A percentile compares a stretch with the other conserved stretches of the same genome.
Evolutionary conservation across 2,888 invertebrate species (phyloP).

Genomic region (Pedicia rivosa): DNA sequence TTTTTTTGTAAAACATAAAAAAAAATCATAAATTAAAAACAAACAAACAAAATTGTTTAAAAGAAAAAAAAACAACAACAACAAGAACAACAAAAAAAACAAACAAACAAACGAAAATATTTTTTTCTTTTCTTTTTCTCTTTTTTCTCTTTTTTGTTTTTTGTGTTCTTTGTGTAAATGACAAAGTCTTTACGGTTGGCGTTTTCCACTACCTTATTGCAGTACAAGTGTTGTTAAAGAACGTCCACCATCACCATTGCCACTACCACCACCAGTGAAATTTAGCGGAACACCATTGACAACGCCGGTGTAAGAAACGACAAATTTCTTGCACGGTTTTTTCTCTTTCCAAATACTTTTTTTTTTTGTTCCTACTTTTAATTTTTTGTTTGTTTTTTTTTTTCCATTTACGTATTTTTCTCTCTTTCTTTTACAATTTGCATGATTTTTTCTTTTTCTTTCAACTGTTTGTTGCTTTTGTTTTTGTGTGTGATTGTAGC

Average conservation of each 20-base stretch:
- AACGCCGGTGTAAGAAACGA: slow-evolving; percentile 45
- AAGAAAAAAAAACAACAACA: no score
- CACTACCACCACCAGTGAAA: slow-evolving; percentile 63
- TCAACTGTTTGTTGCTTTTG: not conserved
- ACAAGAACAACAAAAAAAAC: no score
- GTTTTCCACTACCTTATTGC: slow-evolving; percentile 93
- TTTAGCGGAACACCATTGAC: slow-evolving; percentile 50
- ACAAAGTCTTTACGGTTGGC: slow-evolving; percentile 87
- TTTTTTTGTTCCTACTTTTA: slow-evolving; percentile 3
- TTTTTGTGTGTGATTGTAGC: not conserved
- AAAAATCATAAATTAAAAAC: not conserved
- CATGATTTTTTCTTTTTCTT: slow-evolving; percentile 16
- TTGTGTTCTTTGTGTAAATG: no score
- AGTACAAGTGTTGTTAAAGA: slow-evolving; percentile 58
- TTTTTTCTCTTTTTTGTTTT: no score
- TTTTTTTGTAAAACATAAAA: no score
- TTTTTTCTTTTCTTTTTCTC: not conserved
- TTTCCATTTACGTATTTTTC: slow-evolving; percentile 5
- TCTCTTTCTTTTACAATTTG: slow-evolving; percentile 4
- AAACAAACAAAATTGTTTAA: not conserved
- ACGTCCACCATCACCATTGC: slow-evolving; percentile 62
- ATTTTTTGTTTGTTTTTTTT: slow-evolving; percentile 9
- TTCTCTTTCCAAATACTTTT: not conserved
- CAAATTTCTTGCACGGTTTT: slow-evolving; percentile 7
- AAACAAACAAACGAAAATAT: no score